phyloP scores from a whole-genome alignment of 2,888 invertebrate genomes.

The Mythimna loreyi region DNA sequence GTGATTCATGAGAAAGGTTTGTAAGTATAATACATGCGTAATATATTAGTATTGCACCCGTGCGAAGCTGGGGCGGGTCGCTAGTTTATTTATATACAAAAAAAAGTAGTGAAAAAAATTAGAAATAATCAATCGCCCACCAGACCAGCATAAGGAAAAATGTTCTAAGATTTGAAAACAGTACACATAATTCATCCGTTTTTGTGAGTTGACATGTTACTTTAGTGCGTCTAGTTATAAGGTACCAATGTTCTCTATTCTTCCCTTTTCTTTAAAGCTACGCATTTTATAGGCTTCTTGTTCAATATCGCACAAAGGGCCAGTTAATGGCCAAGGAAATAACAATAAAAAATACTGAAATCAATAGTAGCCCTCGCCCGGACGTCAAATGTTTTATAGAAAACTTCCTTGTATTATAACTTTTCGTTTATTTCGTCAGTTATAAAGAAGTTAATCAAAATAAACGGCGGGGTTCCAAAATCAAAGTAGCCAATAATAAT shows the following conservation, averaged over 20 bases:
- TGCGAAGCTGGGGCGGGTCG: too few relatives aligned
- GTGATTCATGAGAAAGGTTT: too few relatives aligned
- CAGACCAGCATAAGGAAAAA: too few relatives aligned
- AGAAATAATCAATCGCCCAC: too few relatives aligned
- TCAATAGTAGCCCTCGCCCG: conserved; percentile 16
- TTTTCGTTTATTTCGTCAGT: conserved; percentile 5
- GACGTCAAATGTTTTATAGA: conserved; percentile 7
- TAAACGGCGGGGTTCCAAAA: background rate
- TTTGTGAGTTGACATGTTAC: too few relatives aligned
- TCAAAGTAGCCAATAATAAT: background rate
- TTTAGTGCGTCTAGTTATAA: background rate
- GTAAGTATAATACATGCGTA: too few relatives aligned
- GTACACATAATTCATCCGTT: too few relatives aligned
- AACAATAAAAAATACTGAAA: conserved; percentile 49
- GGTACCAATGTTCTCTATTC: background rate
- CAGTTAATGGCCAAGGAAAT: conserved; percentile 29
- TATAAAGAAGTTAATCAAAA: conserved; percentile 7
- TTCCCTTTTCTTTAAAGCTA: conserved; percentile 14
- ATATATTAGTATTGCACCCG: too few relatives aligned
- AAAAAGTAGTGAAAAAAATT: too few relatives aligned
- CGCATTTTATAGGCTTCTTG: conserved; percentile 33
- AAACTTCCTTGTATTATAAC: conserved; percentile 7
- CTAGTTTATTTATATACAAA: too few relatives aligned
- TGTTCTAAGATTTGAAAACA: too few relatives aligned
- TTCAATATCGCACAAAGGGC: conserved; percentile 37